Percentiles rank a stretch among this genome's conserved stretches.
phyloP scores from a whole-genome alignment of 2,888 invertebrate species.

The Lottia gigantea region DNA sequence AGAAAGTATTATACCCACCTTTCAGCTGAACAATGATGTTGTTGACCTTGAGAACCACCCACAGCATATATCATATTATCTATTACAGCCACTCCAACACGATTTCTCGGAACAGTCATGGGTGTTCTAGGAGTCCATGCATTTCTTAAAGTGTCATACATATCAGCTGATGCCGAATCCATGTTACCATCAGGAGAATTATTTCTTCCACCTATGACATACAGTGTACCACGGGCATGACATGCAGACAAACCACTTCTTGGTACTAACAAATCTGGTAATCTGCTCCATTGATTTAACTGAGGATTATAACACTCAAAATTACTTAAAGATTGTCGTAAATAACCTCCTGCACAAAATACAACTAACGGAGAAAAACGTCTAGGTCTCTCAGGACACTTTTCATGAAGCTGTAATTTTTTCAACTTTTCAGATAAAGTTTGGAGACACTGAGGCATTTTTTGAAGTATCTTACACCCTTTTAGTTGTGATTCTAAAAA shows the following conservation, averaged over 20 bases:
- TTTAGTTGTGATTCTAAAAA: conserved; percentile 92
- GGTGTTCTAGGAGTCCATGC: conserved; percentile 84
- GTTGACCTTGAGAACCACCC: conserved; percentile 87
- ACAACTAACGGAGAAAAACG: conserved; percentile 89
- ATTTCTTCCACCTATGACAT: conserved; percentile 92
- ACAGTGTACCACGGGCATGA: conserved; percentile 77
- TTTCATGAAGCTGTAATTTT: conserved; percentile 89
- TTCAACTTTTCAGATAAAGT: conserved; percentile 89
- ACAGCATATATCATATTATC: conserved; percentile 91
- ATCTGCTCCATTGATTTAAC: conserved; percentile 84
- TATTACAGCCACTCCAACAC: conserved; percentile 94
- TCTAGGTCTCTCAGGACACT: conserved; percentile 79
- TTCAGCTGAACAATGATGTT: conserved; percentile 89
- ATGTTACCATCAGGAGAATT: conserved; percentile 81
- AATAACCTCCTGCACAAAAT: conserved; percentile 91
- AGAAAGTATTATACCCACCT: conserved; percentile 73
- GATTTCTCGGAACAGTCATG: conserved; percentile 86
- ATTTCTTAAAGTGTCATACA: conserved; percentile 86
- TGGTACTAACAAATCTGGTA: conserved; percentile 86
- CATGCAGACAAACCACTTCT: conserved; percentile 77
- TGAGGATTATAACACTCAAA: conserved; percentile 90
- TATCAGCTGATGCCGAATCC: conserved; percentile 76
- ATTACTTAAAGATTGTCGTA: conserved; percentile 85
- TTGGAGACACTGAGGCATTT: conserved; percentile 88
- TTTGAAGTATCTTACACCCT: conserved; percentile 86